A percentile compares a stretch with the other conserved stretches of the same genome.
phyloP scores from a whole-genome alignment of 2,888 invertebrate species.

The Dasypogon diadema region DNA sequence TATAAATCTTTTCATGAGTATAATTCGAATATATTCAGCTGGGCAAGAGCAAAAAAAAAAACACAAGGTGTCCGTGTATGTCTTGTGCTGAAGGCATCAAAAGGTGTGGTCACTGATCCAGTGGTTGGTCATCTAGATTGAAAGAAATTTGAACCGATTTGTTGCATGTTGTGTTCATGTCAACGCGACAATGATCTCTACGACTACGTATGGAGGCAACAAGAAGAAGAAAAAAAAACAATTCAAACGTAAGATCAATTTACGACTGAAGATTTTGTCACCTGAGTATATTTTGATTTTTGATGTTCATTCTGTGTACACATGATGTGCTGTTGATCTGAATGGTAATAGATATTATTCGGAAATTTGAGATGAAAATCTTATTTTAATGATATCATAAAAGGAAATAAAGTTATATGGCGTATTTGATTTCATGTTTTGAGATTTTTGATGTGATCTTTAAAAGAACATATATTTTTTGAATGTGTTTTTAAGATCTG shows the following conservation, averaged over 20 bases:
- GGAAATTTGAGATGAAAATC: conserved; percentile 20
- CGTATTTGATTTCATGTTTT: not conserved
- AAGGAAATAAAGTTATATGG: not conserved
- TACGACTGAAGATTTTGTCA: conserved; percentile 32
- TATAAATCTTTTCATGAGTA: conserved; percentile 22
- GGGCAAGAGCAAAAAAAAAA: conserved; percentile 2
- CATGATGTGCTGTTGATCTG: not conserved
- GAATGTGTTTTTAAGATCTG: no score
- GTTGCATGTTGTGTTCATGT: conserved; percentile 45
- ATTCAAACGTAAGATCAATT: conserved; percentile 15
- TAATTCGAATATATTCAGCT: not conserved
- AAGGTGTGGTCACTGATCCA: conserved; percentile 28
- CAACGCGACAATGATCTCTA: conserved; percentile 35
- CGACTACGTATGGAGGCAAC: not conserved
- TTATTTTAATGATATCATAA: conserved; percentile 20
- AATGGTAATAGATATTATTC: not conserved
- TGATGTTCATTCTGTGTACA: conserved; percentile 13
- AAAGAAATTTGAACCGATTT: conserved; percentile 42
- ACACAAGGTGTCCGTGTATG: conserved; percentile 3
- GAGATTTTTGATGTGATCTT: no score
- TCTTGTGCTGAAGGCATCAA: conserved; percentile 22
- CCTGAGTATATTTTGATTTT: conserved; percentile 15
- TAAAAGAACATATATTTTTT: no score
- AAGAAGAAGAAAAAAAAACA: not conserved
- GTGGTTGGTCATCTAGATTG: conserved; percentile 24